These are phyloP conservation scores for Trimorus sp. DNA, from an alignment of 2,888 invertebrate species.

Conservation along the genomic window DNA sequence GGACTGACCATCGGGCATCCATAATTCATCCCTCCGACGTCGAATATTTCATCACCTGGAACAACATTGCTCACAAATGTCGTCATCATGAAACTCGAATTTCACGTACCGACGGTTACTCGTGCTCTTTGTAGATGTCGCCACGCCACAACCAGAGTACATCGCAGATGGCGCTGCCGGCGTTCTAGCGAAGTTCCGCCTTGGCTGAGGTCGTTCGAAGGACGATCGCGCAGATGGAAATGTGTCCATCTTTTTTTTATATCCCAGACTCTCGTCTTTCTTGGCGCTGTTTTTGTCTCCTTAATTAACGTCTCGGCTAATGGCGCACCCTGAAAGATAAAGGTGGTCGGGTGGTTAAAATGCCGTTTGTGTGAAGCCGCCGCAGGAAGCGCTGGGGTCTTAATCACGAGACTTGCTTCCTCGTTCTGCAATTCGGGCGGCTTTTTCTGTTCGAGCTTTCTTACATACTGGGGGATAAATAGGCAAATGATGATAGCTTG, in stretches of 20 bases:
- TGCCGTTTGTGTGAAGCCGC: constrained; percentile 59
- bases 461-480: constrained; percentile 43
- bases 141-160: too few relatives aligned
- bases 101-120: too few relatives aligned
- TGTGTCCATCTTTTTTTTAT: constrained; percentile 36
- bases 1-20: too few relatives aligned
- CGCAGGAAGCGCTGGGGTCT: constrained; percentile 53
- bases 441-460: constrained; percentile 42
- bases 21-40: too few relatives aligned
- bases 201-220: too few relatives aligned
- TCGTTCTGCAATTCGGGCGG: constrained; percentile 44
- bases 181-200: too few relatives aligned
- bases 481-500: constrained; percentile 34
- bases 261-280: constrained; percentile 47
- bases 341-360: constrained; percentile 57
- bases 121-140: too few relatives aligned
- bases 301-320: constrained; percentile 73
- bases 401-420: constrained; percentile 57
- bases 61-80: too few relatives aligned
- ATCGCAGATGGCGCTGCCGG: too few relatives aligned
- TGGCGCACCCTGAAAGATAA: constrained; percentile 68
- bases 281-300: constrained; percentile 66
- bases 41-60: too few relatives aligned
- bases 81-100: too few relatives aligned
- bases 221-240: background rate